Conservation (phyloP, 2,797 vertebrate species). For the Brotogeris chrysoptera region DNA sequence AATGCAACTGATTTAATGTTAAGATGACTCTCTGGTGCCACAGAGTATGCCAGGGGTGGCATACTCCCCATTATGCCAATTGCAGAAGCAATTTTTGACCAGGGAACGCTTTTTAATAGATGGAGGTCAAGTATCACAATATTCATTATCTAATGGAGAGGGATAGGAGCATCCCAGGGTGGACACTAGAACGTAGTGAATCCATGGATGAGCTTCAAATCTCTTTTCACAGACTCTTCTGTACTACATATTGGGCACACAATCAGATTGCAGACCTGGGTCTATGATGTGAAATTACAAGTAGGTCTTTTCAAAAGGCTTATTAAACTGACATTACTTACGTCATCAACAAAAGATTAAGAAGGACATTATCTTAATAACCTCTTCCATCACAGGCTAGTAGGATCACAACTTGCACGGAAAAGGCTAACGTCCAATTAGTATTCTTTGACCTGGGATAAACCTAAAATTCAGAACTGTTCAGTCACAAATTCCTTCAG, state of each 20-base stretch:
- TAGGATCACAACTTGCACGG: background rate
- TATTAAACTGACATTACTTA: background rate
- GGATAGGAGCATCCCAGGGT: background rate
- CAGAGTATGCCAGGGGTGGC: background rate
- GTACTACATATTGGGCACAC: background rate
- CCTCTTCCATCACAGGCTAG: conserved; percentile 20
- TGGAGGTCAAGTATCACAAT: background rate
- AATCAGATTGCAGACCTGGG: background rate
- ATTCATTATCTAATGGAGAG: background rate
- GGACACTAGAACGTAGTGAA: background rate
- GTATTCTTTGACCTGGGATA: conserved; percentile 39
- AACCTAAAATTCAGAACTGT: conserved; percentile 6
- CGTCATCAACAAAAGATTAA: conserved; percentile 15
- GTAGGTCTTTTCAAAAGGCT: background rate
- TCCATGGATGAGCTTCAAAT: background rate
- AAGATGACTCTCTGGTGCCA: background rate
- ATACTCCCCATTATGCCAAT: background rate
- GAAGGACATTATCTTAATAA: conserved; percentile 12
- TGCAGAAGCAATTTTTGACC: background rate
- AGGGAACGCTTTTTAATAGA: background rate
- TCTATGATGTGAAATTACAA: background rate
- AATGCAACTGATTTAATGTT: background rate
- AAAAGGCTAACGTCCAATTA: conserved; percentile 49
- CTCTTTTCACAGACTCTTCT: background rate
- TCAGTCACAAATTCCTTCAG: background rate